These are phyloP conservation scores for Calonectris borealis DNA, from an alignment of 2,113 vertebrate genomes.

Conservation along the genomic window DNA sequence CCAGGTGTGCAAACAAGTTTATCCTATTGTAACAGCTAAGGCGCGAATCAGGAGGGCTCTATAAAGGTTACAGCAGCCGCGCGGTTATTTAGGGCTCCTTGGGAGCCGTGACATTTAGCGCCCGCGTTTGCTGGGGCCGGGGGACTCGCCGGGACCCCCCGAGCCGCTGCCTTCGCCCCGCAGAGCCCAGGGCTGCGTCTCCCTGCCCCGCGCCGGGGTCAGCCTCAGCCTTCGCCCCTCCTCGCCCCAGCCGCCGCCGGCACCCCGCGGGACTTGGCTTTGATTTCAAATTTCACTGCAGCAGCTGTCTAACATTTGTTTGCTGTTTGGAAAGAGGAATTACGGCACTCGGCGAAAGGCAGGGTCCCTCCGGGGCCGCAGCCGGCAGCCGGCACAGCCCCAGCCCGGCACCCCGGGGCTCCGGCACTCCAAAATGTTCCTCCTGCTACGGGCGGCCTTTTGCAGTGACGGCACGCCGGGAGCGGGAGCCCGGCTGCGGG, in stretches of 20 bases:
- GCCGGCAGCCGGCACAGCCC: background rate
- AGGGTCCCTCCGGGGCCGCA: background rate
- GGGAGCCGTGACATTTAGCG: background rate
- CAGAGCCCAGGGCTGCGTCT: background rate
- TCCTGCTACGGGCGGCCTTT: background rate
- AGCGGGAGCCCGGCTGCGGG: rapidly evolving
- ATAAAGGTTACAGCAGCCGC: background rate
- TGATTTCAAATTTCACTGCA: background rate
- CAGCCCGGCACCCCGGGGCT: background rate
- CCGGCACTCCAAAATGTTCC: rapidly evolving
- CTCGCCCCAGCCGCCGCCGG: background rate
- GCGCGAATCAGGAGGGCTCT: background rate
- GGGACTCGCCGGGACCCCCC: rapidly evolving
- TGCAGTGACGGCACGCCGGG: background rate
- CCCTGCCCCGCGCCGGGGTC: rapidly evolving
- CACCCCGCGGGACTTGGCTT: background rate
- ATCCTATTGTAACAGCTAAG: background rate
- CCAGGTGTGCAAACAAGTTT: slow-evolving; percentile 63
- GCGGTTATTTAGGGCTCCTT: background rate
- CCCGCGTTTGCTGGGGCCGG: rapidly evolving
- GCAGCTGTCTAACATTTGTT: slow-evolving; percentile 2
- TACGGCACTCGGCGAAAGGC: rapidly evolving
- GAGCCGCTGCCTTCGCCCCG: background rate
- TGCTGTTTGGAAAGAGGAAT: background rate
- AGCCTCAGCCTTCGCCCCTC: background rate